Conservation (phyloP, 2,888 invertebrate species). For the Idaea straminata region DNA sequence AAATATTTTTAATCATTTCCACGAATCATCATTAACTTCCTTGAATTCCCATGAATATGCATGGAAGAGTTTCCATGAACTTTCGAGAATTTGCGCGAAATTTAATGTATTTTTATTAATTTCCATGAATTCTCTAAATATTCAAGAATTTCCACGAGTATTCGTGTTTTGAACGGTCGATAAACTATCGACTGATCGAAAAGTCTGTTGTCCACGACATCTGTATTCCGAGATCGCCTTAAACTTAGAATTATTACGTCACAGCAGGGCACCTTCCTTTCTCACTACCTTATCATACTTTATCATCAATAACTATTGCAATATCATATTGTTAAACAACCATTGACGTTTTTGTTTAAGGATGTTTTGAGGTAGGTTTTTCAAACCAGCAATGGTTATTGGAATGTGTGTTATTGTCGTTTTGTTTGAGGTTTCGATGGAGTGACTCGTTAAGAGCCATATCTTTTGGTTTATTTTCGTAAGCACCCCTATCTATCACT, state of each 20-base stretch:
- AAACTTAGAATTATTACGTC: constrained; percentile 73
- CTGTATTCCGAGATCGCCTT: background rate
- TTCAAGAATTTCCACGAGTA: too few relatives aligned
- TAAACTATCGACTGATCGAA: background rate
- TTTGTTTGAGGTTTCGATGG: constrained; percentile 30
- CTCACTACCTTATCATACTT: constrained; percentile 46
- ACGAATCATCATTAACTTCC: too few relatives aligned
- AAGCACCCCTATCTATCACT: constrained; percentile 79
- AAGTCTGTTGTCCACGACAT: background rate
- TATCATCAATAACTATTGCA: constrained; percentile 25
- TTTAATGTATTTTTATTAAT: too few relatives aligned
- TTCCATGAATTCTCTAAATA: too few relatives aligned
- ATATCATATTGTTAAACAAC: constrained; percentile 7
- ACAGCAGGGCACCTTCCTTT: constrained; percentile 71
- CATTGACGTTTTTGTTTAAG: constrained; percentile 28
- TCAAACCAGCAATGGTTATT: constrained; percentile 38
- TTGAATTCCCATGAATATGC: too few relatives aligned
- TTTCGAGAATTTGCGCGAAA: too few relatives aligned
- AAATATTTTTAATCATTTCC: too few relatives aligned
- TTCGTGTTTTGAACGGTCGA: background rate
- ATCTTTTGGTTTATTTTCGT: constrained; percentile 77
- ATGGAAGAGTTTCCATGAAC: too few relatives aligned
- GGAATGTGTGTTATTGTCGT: constrained; percentile 8
- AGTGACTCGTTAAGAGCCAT: constrained; percentile 64
- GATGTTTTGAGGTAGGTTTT: background rate